Conservation (phyloP, 2,888 invertebrate genomes). For the Elgonia sp. region DNA sequence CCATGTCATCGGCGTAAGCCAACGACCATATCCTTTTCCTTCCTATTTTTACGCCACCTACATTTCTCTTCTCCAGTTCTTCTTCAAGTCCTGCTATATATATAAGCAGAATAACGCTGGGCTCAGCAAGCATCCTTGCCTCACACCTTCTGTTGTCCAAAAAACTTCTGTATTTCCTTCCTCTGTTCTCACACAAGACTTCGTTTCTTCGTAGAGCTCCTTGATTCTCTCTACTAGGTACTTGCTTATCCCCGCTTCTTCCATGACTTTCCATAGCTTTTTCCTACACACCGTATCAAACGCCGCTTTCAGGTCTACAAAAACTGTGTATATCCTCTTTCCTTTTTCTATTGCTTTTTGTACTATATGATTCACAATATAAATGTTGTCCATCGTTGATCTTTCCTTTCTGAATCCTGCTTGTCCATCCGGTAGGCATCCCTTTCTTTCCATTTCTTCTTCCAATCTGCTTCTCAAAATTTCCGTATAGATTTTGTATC, state of each 20-base stretch:
- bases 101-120: too few species aligned
- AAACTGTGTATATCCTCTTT: not conserved
- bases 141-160: too few species aligned
- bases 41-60: not conserved
- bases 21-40: not conserved
- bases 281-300: not conserved
- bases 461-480: not conserved
- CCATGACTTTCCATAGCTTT: not conserved
- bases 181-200: too few species aligned
- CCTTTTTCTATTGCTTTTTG: not conserved
- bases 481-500: not conserved
- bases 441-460: not conserved
- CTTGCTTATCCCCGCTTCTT: not conserved
- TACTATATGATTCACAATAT: conserved; percentile 7
- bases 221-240: not conserved
- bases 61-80: too few species aligned
- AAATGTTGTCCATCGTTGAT: not conserved
- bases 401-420: too few species aligned
- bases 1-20: too few species aligned
- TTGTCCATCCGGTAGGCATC: too few species aligned
- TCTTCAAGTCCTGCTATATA: too few species aligned
- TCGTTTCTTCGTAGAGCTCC: too few species aligned
- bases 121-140: too few species aligned
- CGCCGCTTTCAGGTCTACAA: not conserved
- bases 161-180: too few species aligned